Conservation (phyloP, 2,888 invertebrate genomes). For the Drosophila seclusa region DNA sequence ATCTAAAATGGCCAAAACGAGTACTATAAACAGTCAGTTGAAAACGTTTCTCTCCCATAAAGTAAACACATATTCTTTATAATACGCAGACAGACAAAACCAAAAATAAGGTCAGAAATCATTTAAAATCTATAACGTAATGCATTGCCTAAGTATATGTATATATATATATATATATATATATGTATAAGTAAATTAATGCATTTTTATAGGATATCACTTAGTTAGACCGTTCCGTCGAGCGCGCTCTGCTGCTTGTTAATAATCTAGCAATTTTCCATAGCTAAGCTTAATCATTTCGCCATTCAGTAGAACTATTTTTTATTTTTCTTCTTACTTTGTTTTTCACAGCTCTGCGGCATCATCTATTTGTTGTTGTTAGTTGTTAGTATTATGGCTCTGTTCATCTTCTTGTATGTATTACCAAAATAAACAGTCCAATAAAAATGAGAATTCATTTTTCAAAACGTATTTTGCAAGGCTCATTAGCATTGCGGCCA, state of each 20-base stretch:
- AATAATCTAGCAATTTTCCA: constrained; percentile 29
- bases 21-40: not conserved
- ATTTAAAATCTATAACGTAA: not conserved
- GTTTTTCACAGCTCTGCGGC: constrained; percentile 20
- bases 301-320: constrained; percentile 53
- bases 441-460: constrained; percentile 26
- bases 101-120: not conserved
- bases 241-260: constrained; percentile 1
- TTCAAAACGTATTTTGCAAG: constrained; percentile 31
- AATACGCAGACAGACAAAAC: not conserved
- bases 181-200: not conserved
- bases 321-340: constrained; percentile 3
- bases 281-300: constrained; percentile 74
- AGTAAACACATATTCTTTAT: not conserved
- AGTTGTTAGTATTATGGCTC: constrained; percentile 9
- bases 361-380: constrained; percentile 44
- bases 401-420: constrained; percentile 11
- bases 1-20: not conserved
- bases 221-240: not conserved
- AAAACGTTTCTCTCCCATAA: not conserved
- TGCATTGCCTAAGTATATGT: not conserved
- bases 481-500: not conserved
- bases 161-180: not conserved
- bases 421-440: constrained; percentile 53
- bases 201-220: not conserved